These are phyloP conservation scores for Chionodraco myersi DNA, from an alignment of 2,113 vertebrate genomes.

Conservation along the genomic window DNA sequence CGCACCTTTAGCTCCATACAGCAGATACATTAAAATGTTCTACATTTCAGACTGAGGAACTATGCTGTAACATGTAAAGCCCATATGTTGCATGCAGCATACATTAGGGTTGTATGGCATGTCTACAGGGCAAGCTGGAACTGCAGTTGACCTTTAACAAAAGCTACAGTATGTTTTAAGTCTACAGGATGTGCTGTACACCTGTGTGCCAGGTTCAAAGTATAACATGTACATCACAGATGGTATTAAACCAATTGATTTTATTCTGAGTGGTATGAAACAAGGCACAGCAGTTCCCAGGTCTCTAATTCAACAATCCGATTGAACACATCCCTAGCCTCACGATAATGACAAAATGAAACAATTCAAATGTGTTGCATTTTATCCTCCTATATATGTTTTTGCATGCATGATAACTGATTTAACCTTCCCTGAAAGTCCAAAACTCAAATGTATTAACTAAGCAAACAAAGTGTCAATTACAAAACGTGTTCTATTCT, in stretches of 20 bases:
- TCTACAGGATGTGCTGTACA: too few relatives aligned
- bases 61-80: constrained; percentile 14
- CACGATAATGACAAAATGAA: background rate
- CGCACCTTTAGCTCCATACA: too few relatives aligned
- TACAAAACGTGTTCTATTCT: background rate
- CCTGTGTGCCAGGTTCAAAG: constrained; percentile 13
- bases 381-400: background rate
- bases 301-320: background rate
- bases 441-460: background rate
- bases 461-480: background rate
- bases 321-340: background rate
- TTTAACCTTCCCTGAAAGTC: background rate
- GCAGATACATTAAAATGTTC: too few relatives aligned
- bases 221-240: constrained; percentile 21
- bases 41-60: background rate
- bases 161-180: constrained; percentile 3
- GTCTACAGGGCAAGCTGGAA: constrained; percentile 17
- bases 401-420: background rate
- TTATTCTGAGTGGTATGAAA: constrained; percentile 3
- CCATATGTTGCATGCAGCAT: constrained; percentile 19
- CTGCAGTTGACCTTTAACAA: constrained; percentile 52
- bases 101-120: constrained; percentile 16
- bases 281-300: background rate
- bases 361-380: background rate
- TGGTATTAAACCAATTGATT: constrained; percentile 18